A percentile compares a stretch with the other conserved stretches of the same genome.
Conservation (phyloP, 2,888 invertebrate genomes). For the Epicampocera succincta region DNA sequence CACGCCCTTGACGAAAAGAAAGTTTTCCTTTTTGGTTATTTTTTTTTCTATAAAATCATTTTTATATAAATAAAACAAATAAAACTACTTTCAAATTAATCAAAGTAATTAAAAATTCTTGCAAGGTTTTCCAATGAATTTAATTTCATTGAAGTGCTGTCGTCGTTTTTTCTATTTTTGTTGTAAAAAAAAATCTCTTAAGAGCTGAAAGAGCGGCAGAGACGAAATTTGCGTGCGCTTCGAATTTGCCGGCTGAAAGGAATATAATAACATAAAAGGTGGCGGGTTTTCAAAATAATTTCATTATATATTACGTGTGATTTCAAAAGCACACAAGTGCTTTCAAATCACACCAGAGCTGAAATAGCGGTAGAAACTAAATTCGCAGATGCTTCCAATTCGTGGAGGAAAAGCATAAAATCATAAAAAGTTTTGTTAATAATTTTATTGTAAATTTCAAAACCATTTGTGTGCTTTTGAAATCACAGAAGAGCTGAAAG, state of each 20-base stretch:
- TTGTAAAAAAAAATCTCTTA: background rate
- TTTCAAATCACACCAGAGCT: too few relatives aligned
- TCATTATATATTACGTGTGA: too few relatives aligned
- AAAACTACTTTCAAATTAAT: constrained; percentile 73
- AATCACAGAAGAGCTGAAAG: too few relatives aligned
- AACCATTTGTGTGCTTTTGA: too few relatives aligned
- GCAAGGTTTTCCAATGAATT: constrained; percentile 74
- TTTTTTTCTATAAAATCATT: background rate
- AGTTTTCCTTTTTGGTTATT: constrained; percentile 17
- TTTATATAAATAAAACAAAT: constrained; percentile 33
- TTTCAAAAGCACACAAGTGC: too few relatives aligned
- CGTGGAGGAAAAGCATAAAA: too few relatives aligned
- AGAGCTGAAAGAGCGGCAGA: background rate
- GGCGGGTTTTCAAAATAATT: too few relatives aligned
- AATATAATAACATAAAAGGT: background rate
- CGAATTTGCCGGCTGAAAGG: background rate
- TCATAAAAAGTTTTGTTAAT: too few relatives aligned
- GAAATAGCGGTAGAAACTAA: too few relatives aligned
- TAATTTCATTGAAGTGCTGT: constrained; percentile 71
- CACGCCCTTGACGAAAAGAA: constrained; percentile 8
- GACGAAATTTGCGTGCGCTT: background rate
- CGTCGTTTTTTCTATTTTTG: background rate
- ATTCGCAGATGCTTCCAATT: too few relatives aligned
- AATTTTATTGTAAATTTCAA: too few relatives aligned
- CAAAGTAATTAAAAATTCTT: constrained; percentile 77